Base-by-base conservation (phyloP, 30 jellyfish, hydroid and myxozoan species). In the Mastigias papua region DNA sequence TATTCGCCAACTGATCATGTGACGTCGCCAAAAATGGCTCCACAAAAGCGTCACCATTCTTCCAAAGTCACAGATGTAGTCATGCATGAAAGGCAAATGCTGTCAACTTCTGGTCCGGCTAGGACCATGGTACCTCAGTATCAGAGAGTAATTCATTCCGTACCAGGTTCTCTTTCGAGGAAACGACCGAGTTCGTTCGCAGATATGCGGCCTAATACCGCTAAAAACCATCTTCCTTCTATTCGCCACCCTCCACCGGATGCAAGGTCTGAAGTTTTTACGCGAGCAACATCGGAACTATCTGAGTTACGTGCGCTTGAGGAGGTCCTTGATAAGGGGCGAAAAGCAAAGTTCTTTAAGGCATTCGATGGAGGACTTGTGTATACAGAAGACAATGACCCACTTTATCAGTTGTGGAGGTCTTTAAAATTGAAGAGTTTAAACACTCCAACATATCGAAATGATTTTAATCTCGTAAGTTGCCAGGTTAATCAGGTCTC, bases 241-340 rank as follows among this genome's bases (percentile, higher is more conserved):
- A 22, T 73, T 25, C 68, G 84, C 20, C 69, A 73, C 34, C 35
- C 77, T 17, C 84, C 84, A 11, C 77, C 22, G 77, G 84, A 73
- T 34, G 48, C 48, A n/a, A 60, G 84, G 22, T 35, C 35, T 17
- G 84, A 73, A 33, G 20, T 26, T 16, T 37, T 73, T 49, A 22
- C 48, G 11, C 89, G 89, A 54, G 48, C n/a, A 22, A 35, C 30
- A 34, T 34, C 80, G 21, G 31, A 31, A 65, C 58, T 9, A 32
- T 37, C 91, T 17, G 77, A 71, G 27, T 69, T 80, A 1, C 77
- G 31, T 30, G 91, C 91, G 22, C 42, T 80, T 25, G 91, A 80
- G 50, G 91, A 80, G 25, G 54, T 80, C 5, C 82, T 80, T 28
- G 82, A 61, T 61, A 72, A 35, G 34, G 49, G 69, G 11, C 37